Percentiles rank a stretch among this genome's conserved stretches.
phyloP scores from a whole-genome alignment of 2,888 invertebrate genomes.

The Molorchus minor region DNA sequence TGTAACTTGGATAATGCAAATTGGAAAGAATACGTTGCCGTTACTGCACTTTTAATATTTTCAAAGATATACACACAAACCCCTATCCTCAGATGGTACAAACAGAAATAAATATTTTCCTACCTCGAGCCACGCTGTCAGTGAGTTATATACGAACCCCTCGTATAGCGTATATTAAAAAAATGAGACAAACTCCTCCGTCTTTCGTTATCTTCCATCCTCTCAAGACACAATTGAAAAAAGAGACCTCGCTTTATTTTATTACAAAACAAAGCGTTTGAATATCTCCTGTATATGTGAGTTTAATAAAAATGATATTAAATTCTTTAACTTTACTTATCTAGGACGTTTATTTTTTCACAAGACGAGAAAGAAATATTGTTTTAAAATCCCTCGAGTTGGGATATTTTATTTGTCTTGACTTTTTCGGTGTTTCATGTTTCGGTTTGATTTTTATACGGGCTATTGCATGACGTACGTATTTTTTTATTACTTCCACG shows the following conservation, averaged over 20 bases:
- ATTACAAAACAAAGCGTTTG: conserved; percentile 26
- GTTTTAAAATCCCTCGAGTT: conserved; percentile 18
- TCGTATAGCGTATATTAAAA: conserved; percentile 16
- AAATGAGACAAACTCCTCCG: conserved; percentile 5
- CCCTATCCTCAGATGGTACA: too few species aligned
- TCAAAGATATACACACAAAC: too few species aligned
- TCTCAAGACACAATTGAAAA: conserved; percentile 27
- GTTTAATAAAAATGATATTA: conserved; percentile 36
- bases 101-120: too few species aligned
- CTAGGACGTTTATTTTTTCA: conserved; percentile 12
- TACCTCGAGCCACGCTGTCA: too few species aligned
- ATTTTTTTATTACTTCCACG: too few species aligned
- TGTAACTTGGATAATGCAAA: too few species aligned
- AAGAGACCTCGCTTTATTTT: conserved; percentile 23
- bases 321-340: conserved; percentile 34
- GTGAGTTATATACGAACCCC: background rate
- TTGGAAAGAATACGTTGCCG: too few species aligned
- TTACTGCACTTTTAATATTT: too few species aligned
- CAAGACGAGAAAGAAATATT: conserved; percentile 5
- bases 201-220: background rate
- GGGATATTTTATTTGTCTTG: too few species aligned
- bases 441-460: too few species aligned
- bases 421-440: too few species aligned
- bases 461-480: too few species aligned
- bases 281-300: conserved; percentile 28